Conservation (phyloP, 1,140 invertebrate species). For the Anoplolepis gracilipes region DNA sequence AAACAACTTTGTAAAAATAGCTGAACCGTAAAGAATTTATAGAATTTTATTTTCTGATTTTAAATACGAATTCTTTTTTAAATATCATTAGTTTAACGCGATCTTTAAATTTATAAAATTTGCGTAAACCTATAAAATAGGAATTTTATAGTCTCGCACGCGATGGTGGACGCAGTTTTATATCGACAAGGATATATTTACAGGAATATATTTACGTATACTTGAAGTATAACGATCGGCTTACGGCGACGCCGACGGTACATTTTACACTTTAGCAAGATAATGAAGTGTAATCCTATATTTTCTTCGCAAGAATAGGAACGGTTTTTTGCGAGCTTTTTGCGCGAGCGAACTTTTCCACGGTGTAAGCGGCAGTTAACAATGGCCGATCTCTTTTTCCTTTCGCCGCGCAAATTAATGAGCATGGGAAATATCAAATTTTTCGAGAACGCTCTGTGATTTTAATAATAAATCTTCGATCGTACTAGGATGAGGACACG, state of each 20-base stretch:
- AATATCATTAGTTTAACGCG: constrained; percentile 1
- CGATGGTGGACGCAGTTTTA: constrained; percentile 13
- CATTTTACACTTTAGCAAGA: constrained; percentile 65
- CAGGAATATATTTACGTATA: constrained; percentile 53
- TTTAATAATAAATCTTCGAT: constrained; percentile 42
- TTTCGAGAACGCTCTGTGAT: constrained; percentile 33
- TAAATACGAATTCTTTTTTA: not conserved
- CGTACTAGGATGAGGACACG: not conserved
- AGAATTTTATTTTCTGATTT: not conserved
- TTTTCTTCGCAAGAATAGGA: constrained; percentile 70
- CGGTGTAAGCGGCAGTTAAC: constrained; percentile 55
- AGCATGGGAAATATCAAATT: constrained; percentile 53
- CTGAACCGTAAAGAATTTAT: not conserved
- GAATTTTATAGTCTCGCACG: constrained; percentile 27
- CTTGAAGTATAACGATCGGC: constrained; percentile 70
- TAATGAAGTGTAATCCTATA: constrained; percentile 70
- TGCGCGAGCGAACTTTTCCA: constrained; percentile 39
- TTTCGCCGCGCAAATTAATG: constrained; percentile 51
- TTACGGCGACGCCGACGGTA: constrained; percentile 66
- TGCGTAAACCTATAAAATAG: not conserved
- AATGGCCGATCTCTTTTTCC: constrained; percentile 48
- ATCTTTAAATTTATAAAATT: constrained; percentile 33
- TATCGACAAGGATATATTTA: constrained; percentile 57
- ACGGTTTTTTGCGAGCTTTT: constrained; percentile 57
- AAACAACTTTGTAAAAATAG: not conserved